Evolutionary conservation across 2,888 invertebrate genomes (phyloP).

Genomic region (Andrena bucephala): DNA sequence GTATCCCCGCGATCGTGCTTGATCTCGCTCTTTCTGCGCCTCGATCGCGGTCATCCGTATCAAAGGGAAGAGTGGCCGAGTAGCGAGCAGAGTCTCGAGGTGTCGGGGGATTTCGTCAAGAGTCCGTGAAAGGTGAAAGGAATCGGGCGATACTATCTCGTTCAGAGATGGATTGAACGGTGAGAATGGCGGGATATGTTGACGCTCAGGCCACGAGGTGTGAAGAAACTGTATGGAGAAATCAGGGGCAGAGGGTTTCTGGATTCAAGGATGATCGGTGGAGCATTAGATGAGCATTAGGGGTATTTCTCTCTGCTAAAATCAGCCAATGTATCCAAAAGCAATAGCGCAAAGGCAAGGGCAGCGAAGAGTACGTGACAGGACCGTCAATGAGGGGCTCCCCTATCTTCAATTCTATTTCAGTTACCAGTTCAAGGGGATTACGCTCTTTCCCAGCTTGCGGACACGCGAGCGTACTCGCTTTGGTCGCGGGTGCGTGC

Average conservation of each 20-base stretch:
- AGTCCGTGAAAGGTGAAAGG: constrained; percentile 8
- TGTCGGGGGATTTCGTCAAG: constrained; percentile 9
- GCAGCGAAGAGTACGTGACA: constrained; percentile 14
- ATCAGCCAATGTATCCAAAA: not conserved
- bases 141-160: not conserved
- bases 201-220: not conserved
- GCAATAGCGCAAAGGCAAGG: constrained; percentile 33
- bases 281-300: not conserved
- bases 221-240: not conserved
- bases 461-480: constrained; percentile 35
- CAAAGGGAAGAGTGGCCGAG: constrained; percentile 24
- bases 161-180: not conserved
- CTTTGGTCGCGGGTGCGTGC: constrained; percentile 51
- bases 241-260: not conserved
- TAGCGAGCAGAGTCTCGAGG: constrained; percentile 1
- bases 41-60: constrained; percentile 26
- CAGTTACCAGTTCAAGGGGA: constrained; percentile 55
- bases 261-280: not conserved
- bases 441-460: constrained; percentile 44
- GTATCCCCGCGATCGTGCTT: constrained; percentile 19
- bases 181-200: not conserved
- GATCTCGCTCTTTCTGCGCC: constrained; percentile 37
- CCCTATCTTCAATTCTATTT: constrained; percentile 58
- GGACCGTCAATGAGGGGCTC: constrained; percentile 10
- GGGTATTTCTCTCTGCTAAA: too few relatives aligned